Evolutionary conservation across 92 coral and sea anemone species (phyloP).

Genomic region (Phenganax subtilis): DNA sequence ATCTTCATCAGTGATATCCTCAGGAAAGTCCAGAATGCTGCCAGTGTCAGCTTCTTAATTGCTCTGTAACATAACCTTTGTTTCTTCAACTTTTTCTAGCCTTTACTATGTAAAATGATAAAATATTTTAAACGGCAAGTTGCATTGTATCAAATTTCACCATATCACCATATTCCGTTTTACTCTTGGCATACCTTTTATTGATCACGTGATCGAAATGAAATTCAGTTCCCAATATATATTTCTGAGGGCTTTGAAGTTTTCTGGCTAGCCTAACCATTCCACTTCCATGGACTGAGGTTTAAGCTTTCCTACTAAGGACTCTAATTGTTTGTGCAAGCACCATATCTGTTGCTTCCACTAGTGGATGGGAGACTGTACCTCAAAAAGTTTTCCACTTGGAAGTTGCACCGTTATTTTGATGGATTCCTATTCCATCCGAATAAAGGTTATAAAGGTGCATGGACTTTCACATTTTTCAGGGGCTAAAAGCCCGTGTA

Average conservation of each 20-base stretch:
- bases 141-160: constrained; percentile 15
- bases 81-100: too few relatives aligned
- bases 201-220: constrained; percentile 6
- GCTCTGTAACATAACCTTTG: neutral
- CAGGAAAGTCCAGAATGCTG: constrained; percentile 1
- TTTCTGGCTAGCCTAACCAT: constrained; percentile 11
- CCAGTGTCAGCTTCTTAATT: neutral
- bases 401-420: too few relatives aligned
- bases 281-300: neutral
- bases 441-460: too few relatives aligned
- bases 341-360: too few relatives aligned
- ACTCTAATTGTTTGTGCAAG: too few relatives aligned
- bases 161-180: neutral
- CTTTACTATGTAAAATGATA: constrained; percentile 1
- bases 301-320: too few relatives aligned
- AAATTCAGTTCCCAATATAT: neutral
- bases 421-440: too few relatives aligned
- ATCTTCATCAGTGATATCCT: neutral
- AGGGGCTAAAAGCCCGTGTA: too few relatives aligned
- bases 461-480: too few relatives aligned
- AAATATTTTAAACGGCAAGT: neutral
- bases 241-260: constrained; percentile 1
- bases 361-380: too few relatives aligned
- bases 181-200: neutral
- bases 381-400: too few relatives aligned